A percentile compares a stretch with the other conserved stretches of the same genome.
phyloP scores from a whole-genome alignment of 2,113 vertebrate genomes.

The Sinosuthora webbiana region DNA sequence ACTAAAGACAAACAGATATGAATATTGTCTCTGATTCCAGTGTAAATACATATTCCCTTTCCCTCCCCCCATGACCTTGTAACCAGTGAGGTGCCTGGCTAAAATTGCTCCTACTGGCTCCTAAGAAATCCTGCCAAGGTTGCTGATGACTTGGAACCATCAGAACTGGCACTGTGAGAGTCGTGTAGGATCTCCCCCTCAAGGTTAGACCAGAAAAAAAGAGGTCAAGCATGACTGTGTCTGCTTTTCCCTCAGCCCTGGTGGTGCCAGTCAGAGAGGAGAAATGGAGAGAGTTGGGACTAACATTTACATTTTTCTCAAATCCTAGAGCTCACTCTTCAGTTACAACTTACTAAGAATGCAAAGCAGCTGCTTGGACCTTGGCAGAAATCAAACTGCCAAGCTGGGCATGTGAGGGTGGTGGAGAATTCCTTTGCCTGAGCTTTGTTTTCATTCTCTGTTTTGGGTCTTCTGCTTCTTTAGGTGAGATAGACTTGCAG shows the following conservation, averaged over 20 bases:
- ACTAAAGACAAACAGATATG: neutral
- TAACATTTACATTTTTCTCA: neutral
- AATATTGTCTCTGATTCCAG: neutral
- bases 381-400: neutral
- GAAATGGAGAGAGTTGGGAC: neutral
- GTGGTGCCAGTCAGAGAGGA: neutral
- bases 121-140: neutral
- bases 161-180: fast-evolving
- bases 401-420: neutral
- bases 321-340: neutral
- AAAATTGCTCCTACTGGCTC: neutral
- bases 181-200: fast-evolving
- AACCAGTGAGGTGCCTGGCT: neutral
- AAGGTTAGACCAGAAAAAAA: neutral
- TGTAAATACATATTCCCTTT: neutral
- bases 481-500: constrained; percentile 85
- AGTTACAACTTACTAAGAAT: neutral
- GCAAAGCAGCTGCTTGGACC: neutral
- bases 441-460: neutral
- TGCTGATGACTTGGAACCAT: neutral
- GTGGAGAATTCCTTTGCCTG: neutral
- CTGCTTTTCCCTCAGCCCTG: neutral
- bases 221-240: neutral
- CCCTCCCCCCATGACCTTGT: neutral
- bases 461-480: neutral